Conservation (phyloP, 2,113 vertebrate species). For the Proterorhinus semilunaris region DNA sequence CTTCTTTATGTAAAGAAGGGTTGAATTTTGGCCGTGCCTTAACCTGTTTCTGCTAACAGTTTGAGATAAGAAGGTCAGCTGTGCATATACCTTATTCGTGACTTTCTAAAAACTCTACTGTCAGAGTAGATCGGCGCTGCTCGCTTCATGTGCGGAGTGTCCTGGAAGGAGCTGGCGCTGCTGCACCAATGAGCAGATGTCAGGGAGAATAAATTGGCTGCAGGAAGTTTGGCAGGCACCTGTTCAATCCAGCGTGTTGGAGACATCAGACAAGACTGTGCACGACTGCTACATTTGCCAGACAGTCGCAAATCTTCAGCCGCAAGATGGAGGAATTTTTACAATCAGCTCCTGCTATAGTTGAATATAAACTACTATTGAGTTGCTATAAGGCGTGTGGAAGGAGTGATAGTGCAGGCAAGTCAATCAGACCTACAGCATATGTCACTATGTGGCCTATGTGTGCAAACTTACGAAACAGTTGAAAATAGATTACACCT, state of each 20-base stretch:
- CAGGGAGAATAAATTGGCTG: slow-evolving; percentile 62
- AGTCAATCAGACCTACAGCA: background rate
- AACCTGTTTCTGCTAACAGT: background rate
- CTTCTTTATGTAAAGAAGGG: background rate
- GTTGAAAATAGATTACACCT: background rate
- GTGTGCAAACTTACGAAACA: background rate
- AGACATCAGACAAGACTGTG: slow-evolving; percentile 49
- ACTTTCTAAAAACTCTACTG: slow-evolving; percentile 15
- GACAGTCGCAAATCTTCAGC: slow-evolving; percentile 29
- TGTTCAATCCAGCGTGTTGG: slow-evolving; percentile 50
- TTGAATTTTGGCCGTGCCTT: background rate
- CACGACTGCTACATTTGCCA: slow-evolving; percentile 22
- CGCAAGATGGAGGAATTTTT: slow-evolving; percentile 16
- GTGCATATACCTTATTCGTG: background rate
- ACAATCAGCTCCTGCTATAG: background rate
- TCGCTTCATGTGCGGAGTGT: slow-evolving; percentile 35
- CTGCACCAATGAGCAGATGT: slow-evolving; percentile 54
- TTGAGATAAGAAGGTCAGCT: slow-evolving; percentile 4
- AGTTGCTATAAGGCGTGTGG: background rate
- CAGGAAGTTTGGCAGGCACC: slow-evolving; percentile 55
- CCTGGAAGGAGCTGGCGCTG: slow-evolving; percentile 45
- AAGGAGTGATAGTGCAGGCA: background rate
- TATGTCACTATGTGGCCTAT: background rate
- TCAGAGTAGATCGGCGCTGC: slow-evolving; percentile 39
- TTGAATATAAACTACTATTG: background rate